phyloP scores from a whole-genome alignment of 2,113 vertebrate species.

The Cnemophilus loriae region DNA sequence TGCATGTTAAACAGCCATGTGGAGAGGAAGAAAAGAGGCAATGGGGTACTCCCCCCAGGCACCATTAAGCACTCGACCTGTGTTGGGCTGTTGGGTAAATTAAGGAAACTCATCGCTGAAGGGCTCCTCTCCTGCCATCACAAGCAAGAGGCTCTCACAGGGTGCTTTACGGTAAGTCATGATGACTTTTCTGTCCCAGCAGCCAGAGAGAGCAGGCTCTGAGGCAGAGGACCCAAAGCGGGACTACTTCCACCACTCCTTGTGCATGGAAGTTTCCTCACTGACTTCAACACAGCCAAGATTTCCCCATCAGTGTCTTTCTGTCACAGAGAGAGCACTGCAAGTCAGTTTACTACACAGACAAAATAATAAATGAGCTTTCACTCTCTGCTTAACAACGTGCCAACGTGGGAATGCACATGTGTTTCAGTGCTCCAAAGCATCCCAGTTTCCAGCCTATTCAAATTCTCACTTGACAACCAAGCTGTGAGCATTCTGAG shows the following conservation, averaged over 20 bases:
- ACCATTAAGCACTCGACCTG: not conserved
- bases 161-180: not conserved
- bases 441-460: not conserved
- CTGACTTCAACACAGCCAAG: not conserved
- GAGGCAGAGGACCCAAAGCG: not conserved
- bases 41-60: not conserved
- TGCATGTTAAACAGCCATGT: not conserved
- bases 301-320: not conserved
- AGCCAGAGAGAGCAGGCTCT: not conserved
- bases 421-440: not conserved
- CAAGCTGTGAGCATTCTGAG: not conserved
- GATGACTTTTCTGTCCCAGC: not conserved
- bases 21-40: not conserved
- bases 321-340: not conserved
- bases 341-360: not conserved
- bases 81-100: not conserved
- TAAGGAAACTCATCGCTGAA: not conserved
- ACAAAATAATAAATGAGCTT: not conserved
- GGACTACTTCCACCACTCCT: not conserved
- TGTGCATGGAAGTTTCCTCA: not conserved
- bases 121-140: not conserved
- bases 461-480: not conserved
- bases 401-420: fast-evolving
- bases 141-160: not conserved
- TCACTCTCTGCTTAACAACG: not conserved